Percentiles rank a stretch among this genome's conserved stretches.
These are phyloP conservation scores for Liolophura sinensis DNA, from an alignment of 1,140 invertebrate genomes.

Conservation along the genomic window DNA sequence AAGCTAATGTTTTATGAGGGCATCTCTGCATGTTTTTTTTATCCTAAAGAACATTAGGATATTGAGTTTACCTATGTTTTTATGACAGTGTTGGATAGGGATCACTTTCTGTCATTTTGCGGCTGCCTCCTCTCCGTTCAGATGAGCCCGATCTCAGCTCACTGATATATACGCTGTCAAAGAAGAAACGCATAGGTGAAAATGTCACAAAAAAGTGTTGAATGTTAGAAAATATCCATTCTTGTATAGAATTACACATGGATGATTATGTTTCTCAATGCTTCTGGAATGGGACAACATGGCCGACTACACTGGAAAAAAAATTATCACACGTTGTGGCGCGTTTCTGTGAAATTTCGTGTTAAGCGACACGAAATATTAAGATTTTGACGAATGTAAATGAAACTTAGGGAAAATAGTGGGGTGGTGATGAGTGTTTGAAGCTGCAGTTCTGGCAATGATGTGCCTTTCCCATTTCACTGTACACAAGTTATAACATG, in stretches of 20 bases:
- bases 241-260: neutral
- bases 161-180: neutral
- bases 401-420: constrained; percentile 3
- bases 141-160: too few species aligned
- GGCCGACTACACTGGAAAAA: constrained; percentile 1
- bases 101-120: too few species aligned
- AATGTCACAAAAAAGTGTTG: constrained; percentile 7
- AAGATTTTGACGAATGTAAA: neutral
- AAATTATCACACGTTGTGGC: too few species aligned
- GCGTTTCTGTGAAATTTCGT: too few species aligned
- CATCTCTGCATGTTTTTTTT: too few species aligned
- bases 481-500: constrained; percentile 3
- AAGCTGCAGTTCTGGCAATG: constrained; percentile 6
- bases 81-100: too few species aligned
- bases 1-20: too few species aligned
- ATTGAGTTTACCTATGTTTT: too few species aligned
- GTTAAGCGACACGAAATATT: neutral
- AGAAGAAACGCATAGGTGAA: constrained; percentile 7
- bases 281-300: constrained; percentile 4
- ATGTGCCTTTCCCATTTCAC: constrained; percentile 3
- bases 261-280: constrained; percentile 7
- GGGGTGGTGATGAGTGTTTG: constrained; percentile 6
- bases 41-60: too few species aligned
- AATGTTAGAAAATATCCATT: neutral
- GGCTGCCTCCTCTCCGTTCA: too few species aligned